Conservation (phyloP, 2,797 vertebrate species). For the Decapterus maruadsi region DNA sequence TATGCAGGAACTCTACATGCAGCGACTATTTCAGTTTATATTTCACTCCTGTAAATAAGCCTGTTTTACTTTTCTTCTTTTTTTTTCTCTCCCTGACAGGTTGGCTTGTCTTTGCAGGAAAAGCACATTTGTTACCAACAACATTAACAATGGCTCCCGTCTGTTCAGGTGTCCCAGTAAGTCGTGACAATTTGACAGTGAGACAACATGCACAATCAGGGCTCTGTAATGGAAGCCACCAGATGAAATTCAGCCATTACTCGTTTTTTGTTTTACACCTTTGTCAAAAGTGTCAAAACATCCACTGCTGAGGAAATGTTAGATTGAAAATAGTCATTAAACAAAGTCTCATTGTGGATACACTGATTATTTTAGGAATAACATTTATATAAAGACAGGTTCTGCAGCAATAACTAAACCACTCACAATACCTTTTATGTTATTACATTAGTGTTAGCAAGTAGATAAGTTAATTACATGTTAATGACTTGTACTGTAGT, state of each 20-base stretch:
- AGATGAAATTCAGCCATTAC: not conserved
- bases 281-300: not conserved
- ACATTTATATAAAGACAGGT: not conserved
- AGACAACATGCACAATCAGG: not conserved
- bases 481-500: not conserved
- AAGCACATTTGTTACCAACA: not conserved
- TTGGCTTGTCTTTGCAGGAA: not conserved
- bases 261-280: not conserved
- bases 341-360: not conserved
- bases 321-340: not conserved
- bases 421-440: not conserved
- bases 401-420: not conserved
- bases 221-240: not conserved
- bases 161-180: not conserved
- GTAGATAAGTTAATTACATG: not conserved
- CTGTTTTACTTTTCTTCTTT: not conserved
- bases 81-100: too few species aligned
- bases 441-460: not conserved
- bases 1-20: not conserved
- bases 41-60: not conserved
- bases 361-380: not conserved
- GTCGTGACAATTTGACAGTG: not conserved
- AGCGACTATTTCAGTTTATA: not conserved
- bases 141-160: not conserved
- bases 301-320: not conserved